Evolutionary conservation across 2,888 invertebrate genomes (phyloP).

Genomic region (Drosophila anomalipes): DNA sequence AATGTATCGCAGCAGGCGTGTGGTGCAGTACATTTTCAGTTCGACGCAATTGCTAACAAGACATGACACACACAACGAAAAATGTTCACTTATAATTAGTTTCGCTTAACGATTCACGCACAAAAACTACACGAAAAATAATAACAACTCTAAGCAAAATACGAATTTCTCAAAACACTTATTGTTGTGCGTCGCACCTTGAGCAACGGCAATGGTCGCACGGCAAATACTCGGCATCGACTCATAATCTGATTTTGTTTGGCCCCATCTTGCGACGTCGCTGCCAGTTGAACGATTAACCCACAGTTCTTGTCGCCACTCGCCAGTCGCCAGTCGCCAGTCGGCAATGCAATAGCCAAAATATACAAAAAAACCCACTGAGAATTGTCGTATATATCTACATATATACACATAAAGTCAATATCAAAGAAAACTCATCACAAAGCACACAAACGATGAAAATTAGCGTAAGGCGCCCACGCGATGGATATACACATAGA

Average conservation of each 20-base stretch:
- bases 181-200: conserved; percentile 57
- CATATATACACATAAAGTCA: conserved; percentile 46
- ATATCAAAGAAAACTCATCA: conserved; percentile 56
- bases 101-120: conserved; percentile 17
- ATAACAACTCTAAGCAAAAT: neutral
- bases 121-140: conserved; percentile 8
- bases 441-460: conserved; percentile 53
- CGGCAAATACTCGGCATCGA: conserved; percentile 58
- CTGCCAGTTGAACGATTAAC: conserved; percentile 65
- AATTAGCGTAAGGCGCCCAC: conserved; percentile 67
- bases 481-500: conserved; percentile 34
- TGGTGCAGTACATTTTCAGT: conserved; percentile 70
- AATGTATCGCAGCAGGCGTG: conserved; percentile 64
- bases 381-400: conserved; percentile 24
- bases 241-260: conserved; percentile 73
- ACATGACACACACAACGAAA: conserved; percentile 39
- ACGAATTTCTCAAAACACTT: conserved; percentile 18
- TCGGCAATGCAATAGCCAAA: conserved; percentile 60
- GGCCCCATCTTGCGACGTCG: conserved; percentile 53
- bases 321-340: conserved; percentile 33
- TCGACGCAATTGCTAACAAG: conserved; percentile 18
- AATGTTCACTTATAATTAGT: conserved; percentile 31
- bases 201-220: conserved; percentile 66
- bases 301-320: conserved; percentile 42
- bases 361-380: conserved; percentile 49